phyloP scores from a whole-genome alignment of 2,888 invertebrate genomes.

The Hymenopus coronatus region DNA sequence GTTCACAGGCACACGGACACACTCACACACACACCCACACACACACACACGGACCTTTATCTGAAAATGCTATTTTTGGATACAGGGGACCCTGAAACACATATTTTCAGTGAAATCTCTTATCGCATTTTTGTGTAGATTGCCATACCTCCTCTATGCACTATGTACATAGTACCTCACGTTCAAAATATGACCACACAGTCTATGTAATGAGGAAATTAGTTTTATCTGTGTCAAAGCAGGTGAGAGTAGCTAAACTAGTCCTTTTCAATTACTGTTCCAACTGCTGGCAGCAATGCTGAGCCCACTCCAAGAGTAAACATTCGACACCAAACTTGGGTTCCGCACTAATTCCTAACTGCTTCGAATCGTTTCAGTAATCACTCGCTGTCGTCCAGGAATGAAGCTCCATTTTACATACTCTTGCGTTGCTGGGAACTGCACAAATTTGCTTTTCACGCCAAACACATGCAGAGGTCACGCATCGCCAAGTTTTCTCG shows the following conservation, averaged over 20 bases:
- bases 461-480: not conserved
- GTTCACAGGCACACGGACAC: too few species aligned
- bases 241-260: not conserved
- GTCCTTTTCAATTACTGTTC: not conserved
- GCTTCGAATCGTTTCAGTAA: not conserved
- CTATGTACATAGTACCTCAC: too few species aligned
- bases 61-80: too few species aligned
- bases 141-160: too few species aligned
- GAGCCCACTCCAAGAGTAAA: not conserved
- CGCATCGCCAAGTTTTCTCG: not conserved
- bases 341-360: not conserved
- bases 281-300: not conserved
- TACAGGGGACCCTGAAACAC: too few species aligned
- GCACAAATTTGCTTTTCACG: not conserved
- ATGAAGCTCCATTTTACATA: not conserved
- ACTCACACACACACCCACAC: too few species aligned
- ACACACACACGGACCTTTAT: too few species aligned
- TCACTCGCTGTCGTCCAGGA: not conserved
- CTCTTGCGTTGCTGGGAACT: not conserved
- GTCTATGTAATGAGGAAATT: not conserved
- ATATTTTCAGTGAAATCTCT: too few species aligned
- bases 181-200: too few species aligned
- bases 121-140: too few species aligned
- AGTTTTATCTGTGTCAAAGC: not conserved
- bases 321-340: not conserved